Percentiles rank a stretch among this genome's conserved stretches.
phyloP scores from a whole-genome alignment of 2,113 vertebrate genomes.

The Haemorhous mexicanus region DNA sequence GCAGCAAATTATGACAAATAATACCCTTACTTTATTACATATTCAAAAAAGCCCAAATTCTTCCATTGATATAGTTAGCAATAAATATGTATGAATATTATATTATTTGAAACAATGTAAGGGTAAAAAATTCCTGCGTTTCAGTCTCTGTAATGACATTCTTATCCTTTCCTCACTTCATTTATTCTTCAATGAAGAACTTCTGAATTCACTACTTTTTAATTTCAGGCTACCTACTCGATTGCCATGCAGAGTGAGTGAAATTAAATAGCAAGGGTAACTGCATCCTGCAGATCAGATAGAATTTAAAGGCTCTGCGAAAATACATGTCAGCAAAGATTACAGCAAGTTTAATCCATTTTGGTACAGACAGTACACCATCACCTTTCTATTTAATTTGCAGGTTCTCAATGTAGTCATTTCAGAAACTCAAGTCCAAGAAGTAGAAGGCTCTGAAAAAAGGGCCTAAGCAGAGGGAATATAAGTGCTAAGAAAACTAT shows the following conservation, averaged over 20 bases:
- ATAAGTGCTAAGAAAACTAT: not conserved
- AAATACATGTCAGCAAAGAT: not conserved
- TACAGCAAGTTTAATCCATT: constrained; percentile 1
- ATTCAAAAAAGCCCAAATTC: accelerated
- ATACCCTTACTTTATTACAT: not conserved
- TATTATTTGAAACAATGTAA: not conserved
- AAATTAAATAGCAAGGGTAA: not conserved
- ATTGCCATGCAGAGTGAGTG: not conserved
- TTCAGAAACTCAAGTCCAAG: not conserved
- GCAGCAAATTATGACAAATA: not conserved
- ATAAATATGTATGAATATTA: not conserved
- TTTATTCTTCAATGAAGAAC: not conserved
- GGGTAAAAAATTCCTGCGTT: accelerated
- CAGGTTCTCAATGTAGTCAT: not conserved
- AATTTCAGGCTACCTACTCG: not conserved
- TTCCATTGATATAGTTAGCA: not conserved
- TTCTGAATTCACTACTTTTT: not conserved
- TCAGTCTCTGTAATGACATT: not conserved
- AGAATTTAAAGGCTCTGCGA: not conserved
- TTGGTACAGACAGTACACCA: not conserved
- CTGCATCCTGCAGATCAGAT: not conserved
- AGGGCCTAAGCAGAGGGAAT: not conserved
- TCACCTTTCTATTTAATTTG: constrained; percentile 6
- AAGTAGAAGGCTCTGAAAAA: not conserved
- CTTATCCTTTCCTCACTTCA: not conserved